Evolutionary conservation across 2,113 vertebrate genomes (phyloP), one percentile per base, ranked within the genome.

Genomic region (Mobula hypostoma): DNA sequence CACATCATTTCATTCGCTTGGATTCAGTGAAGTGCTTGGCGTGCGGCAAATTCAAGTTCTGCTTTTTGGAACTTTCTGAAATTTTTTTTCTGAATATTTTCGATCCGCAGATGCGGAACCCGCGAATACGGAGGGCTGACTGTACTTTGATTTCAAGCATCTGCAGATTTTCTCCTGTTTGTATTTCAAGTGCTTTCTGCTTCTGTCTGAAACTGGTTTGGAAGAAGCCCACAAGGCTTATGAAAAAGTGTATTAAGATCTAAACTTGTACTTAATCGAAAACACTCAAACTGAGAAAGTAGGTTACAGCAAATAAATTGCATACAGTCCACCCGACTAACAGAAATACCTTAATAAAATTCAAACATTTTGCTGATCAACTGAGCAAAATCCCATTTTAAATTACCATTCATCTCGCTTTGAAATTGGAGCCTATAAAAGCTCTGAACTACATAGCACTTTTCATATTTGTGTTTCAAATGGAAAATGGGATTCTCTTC

Each of bases 401-500:
- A 91, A 91, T 68, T 17, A 91, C 61, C 63, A 91, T 66, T 91
- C 87, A 91, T 36, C 29, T 68, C 61, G 66, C 58, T 40, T 32
- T 61, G 58, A 48, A 48, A 48, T 48, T 63, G 66, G 29, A 91
- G 68, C 66, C n/a, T 24, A 68, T 63, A 91, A 91, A 66, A 66
- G 32, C n/a, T 66, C 66, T 66, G 68, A 63, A 12, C 58, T 63
- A 63, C 15, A 29, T 63, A 91, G 63, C 32, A 91, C n/a, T 68
- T 91, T 68, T 91, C n/a, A 63, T 66, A n/a, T 63, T n/a, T 68
- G 32, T 36, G 61, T 68, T 61, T 61, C 87, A 91, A 91, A 68
- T 91, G 87, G 87, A 91, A 91, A 68, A 91, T 91, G 87, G 61
- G n/a, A 36, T 66, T 32, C n/a, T 91, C n/a, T 68, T 68, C 68